Evolutionary conservation across 2,113 vertebrate genomes (phyloP).

Genomic region (Hippocampus abdominalis): DNA sequence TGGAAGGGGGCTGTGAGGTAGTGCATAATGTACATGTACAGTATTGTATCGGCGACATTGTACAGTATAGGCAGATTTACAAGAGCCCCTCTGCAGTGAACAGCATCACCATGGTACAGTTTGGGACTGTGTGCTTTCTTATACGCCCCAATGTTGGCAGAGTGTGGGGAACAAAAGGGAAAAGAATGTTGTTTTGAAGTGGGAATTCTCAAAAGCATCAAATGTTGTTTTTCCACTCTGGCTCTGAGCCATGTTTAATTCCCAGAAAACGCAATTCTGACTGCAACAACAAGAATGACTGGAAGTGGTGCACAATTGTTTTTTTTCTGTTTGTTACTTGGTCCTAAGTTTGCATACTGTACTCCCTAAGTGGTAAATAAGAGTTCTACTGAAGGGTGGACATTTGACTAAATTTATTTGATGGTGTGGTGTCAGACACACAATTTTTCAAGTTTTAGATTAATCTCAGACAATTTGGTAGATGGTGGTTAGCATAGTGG

Average conservation of each 20-base stretch:
- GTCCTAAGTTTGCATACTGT: background rate
- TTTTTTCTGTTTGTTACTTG: background rate
- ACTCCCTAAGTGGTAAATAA: background rate
- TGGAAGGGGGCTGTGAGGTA: background rate
- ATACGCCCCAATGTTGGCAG: constrained; percentile 15
- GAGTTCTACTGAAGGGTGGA: no score
- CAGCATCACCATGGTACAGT: constrained; percentile 57
- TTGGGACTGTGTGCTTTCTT: constrained; percentile 23
- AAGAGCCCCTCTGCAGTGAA: constrained; percentile 29
- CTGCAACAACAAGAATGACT: background rate
- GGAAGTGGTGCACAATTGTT: background rate
- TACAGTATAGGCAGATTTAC: constrained; percentile 41
- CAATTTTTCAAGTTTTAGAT: no score
- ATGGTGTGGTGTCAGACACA: background rate
- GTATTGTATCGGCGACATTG: constrained; percentile 28
- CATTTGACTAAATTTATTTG: no score
- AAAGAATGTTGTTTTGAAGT: constrained; percentile 27
- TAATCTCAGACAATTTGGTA: no score
- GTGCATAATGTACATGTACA: background rate
- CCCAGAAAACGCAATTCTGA: background rate
- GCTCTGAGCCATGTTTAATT: background rate
- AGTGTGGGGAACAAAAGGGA: constrained; percentile 10
- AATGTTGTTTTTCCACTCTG: constrained; percentile 18
- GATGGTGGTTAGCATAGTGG: no score
- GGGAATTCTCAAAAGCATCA: constrained; percentile 1